Percentiles rank a stretch among this genome's conserved stretches.
Evolutionary conservation across 2,113 vertebrate species (phyloP).

Genomic region (Burhinus oedicnemus): DNA sequence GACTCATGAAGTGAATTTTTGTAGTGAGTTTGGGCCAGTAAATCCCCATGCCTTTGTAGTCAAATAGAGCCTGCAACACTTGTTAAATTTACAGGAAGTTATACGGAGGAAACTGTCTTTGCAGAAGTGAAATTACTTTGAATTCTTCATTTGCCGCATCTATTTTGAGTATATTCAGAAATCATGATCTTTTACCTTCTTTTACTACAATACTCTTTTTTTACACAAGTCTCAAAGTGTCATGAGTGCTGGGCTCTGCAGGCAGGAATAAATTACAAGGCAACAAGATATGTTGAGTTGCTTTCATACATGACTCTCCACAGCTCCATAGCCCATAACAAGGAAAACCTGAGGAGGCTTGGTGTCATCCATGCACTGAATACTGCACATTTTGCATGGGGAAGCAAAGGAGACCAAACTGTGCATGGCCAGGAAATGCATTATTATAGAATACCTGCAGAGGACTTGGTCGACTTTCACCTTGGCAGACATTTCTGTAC

Average conservation of each 20-base stretch:
- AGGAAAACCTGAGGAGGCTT: constrained; percentile 74
- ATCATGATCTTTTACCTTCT: neutral
- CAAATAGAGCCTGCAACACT: neutral
- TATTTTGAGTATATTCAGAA: neutral
- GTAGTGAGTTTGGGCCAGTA: neutral
- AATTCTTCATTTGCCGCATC: neutral
- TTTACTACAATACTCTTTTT: neutral
- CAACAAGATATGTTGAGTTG: neutral
- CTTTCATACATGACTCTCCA: neutral
- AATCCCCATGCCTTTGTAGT: neutral
- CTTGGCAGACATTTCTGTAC: constrained; percentile 78
- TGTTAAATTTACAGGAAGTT: neutral
- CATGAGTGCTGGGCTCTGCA: neutral
- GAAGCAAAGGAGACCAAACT: constrained; percentile 75
- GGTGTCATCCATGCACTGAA: constrained; percentile 86
- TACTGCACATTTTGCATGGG: constrained; percentile 78
- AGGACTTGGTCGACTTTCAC: constrained; percentile 80
- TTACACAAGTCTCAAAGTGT: neutral
- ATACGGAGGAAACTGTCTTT: neutral
- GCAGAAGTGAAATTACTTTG: neutral
- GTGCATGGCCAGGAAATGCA: constrained; percentile 78
- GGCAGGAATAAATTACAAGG: neutral
- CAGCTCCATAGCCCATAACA: neutral
- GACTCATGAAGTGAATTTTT: neutral
- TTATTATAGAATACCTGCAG: constrained; percentile 82